phyloP scores from a whole-genome alignment of 64 coral and sea anemone species.

The Stichodactyla mertensii region DNA sequence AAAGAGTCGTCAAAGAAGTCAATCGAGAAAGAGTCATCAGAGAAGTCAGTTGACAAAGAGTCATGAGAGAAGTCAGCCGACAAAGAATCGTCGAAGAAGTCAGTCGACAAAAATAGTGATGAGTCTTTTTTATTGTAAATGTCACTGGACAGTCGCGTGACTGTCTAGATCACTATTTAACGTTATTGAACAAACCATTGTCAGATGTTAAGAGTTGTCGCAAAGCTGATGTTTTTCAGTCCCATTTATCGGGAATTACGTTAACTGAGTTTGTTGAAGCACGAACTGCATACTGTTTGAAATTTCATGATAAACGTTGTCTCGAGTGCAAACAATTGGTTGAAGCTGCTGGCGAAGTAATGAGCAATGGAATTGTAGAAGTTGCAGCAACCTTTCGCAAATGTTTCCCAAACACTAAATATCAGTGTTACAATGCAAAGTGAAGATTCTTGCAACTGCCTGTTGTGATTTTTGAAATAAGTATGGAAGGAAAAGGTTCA shows the following conservation, averaged over 20 bases:
- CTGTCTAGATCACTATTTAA: constrained; percentile 23
- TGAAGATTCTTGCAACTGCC: too few relatives aligned
- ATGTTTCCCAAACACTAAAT: too few relatives aligned
- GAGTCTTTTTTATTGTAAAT: constrained; percentile 12
- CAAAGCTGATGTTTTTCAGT: constrained; percentile 42
- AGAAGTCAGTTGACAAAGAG: too few relatives aligned
- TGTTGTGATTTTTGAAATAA: too few relatives aligned
- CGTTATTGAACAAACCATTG: constrained; percentile 8
- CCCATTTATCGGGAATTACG: constrained; percentile 5
- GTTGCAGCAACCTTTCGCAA: too few relatives aligned
- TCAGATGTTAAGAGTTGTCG: constrained; percentile 32
- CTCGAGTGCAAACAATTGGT: constrained; percentile 30
- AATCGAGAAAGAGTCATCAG: too few relatives aligned
- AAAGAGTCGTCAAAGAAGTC: too few relatives aligned
- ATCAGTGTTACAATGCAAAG: too few relatives aligned
- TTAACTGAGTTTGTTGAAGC: constrained; percentile 34
- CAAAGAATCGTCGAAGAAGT: too few relatives aligned
- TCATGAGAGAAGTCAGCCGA: too few relatives aligned
- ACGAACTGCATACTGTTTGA: constrained; percentile 16
- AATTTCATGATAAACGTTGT: constrained; percentile 25
- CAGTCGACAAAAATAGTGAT: too few relatives aligned
- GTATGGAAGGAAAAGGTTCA: too few relatives aligned
- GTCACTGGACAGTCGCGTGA: neutral
- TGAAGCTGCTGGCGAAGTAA: constrained; percentile 29
- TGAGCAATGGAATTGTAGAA: neutral